Conservation (phyloP, 30 jellyfish, hydroid and myxozoan species). For the Morbakka virulenta region DNA sequence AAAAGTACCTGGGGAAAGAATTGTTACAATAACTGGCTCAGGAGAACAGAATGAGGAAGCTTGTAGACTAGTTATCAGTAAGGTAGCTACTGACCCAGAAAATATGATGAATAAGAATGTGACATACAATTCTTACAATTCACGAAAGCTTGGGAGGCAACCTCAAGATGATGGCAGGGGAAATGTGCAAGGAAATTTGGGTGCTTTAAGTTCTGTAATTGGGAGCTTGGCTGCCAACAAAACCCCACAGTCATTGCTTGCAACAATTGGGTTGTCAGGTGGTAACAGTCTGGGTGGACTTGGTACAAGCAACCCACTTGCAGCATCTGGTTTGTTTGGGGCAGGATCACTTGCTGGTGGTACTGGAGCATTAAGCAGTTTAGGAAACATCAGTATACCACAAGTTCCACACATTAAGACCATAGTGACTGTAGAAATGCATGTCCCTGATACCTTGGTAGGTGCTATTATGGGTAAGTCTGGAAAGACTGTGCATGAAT, state of each 20-base stretch:
- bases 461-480: conserved; percentile 97
- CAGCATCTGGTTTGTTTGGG: conserved; percentile 17
- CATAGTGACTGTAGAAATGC: conserved; percentile 89
- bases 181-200: conserved; percentile 37
- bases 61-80: conserved; percentile 65
- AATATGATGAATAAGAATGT: conserved; percentile 81
- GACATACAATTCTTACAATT: conserved; percentile 31
- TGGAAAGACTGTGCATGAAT: conserved; percentile 92
- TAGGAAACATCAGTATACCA: conserved; percentile 51
- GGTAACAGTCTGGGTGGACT: conserved; percentile 34
- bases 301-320: conserved; percentile 1
- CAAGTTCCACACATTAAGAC: conserved; percentile 80
- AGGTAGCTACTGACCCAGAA: conserved; percentile 86
- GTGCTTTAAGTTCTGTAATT: conserved; percentile 68
- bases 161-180: conserved; percentile 24
- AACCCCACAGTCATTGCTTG: conserved; percentile 58
- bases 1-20: conserved; percentile 91
- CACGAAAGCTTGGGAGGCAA: conserved; percentile 2
- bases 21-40: conserved; percentile 86
- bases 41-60: conserved; percentile 87
- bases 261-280: conserved; percentile 49
- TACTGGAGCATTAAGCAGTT: conserved; percentile 31
- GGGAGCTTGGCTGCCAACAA: conserved; percentile 72
- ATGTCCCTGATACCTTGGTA: conserved; percentile 85
- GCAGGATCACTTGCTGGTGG: conserved; percentile 46